Percentiles rank a stretch among this genome's conserved stretches.
Evolutionary conservation across 1,140 invertebrate genomes (phyloP).

Genomic region (Trichonephila clavipes): DNA sequence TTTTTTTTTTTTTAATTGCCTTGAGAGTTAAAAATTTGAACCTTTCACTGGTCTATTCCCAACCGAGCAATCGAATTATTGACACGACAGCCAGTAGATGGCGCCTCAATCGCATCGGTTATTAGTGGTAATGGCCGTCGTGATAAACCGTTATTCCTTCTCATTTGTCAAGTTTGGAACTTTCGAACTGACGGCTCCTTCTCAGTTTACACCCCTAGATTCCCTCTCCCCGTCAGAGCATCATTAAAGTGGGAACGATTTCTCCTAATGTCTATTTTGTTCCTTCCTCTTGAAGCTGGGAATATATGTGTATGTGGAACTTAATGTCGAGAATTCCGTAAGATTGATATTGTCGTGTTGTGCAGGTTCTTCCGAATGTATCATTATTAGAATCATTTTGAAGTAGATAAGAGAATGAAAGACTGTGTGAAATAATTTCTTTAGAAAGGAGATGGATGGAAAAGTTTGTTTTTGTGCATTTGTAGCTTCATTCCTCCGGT

Average conservation of each 20-base stretch:
- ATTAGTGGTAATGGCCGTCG: conserved; percentile 58
- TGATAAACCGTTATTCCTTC: conserved; percentile 67
- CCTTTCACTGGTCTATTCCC: not conserved
- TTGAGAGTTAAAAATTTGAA: not conserved
- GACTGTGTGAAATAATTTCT: no score
- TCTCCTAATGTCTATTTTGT: conserved; percentile 47
- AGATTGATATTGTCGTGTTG: not conserved
- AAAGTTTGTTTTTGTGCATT: no score
- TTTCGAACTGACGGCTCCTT: conserved; percentile 50
- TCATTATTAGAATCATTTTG: not conserved
- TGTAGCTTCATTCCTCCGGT: no score
- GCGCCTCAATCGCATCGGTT: conserved; percentile 34
- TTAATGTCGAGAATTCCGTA: not conserved
- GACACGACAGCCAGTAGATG: conserved; percentile 27
- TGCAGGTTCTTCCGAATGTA: not conserved
- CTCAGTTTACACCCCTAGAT: conserved; percentile 46
- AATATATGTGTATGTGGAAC: not conserved
- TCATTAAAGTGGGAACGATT: conserved; percentile 44
- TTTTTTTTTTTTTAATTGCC: not conserved
- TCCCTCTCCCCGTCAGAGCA: conserved; percentile 1
- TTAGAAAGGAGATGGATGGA: no score
- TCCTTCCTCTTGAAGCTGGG: not conserved
- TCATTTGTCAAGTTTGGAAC: conserved; percentile 67
- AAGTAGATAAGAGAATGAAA: no score
- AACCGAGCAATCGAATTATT: conserved; percentile 35